Evolutionary conservation across 2,113 vertebrate genomes (phyloP).

Genomic region (Oreocharis arfaki): DNA sequence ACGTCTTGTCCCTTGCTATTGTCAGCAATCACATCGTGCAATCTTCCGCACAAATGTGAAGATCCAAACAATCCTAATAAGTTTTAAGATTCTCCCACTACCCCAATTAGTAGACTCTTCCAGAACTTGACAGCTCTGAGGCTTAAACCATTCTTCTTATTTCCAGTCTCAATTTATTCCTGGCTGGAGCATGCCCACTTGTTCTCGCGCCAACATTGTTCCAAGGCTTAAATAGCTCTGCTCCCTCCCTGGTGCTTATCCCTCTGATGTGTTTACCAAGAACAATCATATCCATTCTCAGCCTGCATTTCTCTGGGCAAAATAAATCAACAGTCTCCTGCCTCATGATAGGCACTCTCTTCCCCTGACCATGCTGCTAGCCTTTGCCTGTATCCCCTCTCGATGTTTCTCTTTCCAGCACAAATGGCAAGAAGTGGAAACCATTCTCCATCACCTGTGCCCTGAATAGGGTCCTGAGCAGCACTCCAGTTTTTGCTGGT

Average conservation of each 20-base stretch:
- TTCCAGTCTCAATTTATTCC: conserved; percentile 61
- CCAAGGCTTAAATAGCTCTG: conserved; percentile 51
- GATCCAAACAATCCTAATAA: conserved; percentile 50
- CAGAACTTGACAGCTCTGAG: conserved; percentile 48
- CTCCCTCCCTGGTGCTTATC: conserved; percentile 51
- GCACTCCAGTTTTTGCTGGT: not conserved
- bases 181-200: conserved; percentile 54
- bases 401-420: not conserved
- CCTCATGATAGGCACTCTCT: not conserved
- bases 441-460: not conserved
- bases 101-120: conserved; percentile 21
- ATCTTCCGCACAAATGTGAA: conserved; percentile 17
- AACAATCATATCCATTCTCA: conserved; percentile 52
- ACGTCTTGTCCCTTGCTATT: not conserved
- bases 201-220: conserved; percentile 59
- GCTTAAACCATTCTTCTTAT: conserved; percentile 56
- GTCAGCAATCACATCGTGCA: conserved; percentile 34
- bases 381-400: not conserved
- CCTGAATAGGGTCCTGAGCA: not conserved
- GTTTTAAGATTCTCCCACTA: conserved; percentile 43
- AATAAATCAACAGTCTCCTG: conserved; percentile 42
- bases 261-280: conserved; percentile 60
- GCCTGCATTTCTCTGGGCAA: conserved; percentile 21
- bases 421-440: not conserved
- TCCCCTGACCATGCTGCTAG: not conserved